These are phyloP conservation scores for Harpagifer antarcticus DNA, from an alignment of 2,797 vertebrate species.

Conservation along the genomic window DNA sequence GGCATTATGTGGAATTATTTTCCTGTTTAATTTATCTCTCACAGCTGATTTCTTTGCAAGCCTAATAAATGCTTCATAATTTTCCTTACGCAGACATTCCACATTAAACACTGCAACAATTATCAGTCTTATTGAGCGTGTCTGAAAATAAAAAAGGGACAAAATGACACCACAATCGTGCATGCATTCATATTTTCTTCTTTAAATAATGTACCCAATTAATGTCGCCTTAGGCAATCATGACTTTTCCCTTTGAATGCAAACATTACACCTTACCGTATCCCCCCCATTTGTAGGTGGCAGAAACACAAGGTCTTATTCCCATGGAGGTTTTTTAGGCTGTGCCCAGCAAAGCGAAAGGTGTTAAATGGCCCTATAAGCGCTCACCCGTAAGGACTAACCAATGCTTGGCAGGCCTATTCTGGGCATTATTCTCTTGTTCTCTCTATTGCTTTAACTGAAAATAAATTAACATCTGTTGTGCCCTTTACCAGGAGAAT, in stretches of 20 bases:
- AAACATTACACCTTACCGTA: not conserved
- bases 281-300: not conserved
- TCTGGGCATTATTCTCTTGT: not conserved
- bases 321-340: not conserved
- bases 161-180: not conserved
- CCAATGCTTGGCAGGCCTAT: not conserved
- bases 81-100: slow-evolving; percentile 29
- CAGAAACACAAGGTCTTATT: not conserved
- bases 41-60: slow-evolving; percentile 34
- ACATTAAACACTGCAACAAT: slow-evolving; percentile 28
- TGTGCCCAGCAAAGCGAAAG: not conserved
- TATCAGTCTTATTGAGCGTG: slow-evolving; percentile 12
- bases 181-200: not conserved
- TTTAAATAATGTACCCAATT: not conserved
- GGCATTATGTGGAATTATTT: slow-evolving; percentile 13
- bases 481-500: not conserved
- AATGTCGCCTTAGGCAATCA: not conserved
- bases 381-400: not conserved
- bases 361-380: not conserved
- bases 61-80: slow-evolving; percentile 33
- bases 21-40: slow-evolving; percentile 11
- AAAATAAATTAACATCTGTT: not conserved
- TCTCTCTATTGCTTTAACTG: not conserved
- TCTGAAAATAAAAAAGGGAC: slow-evolving; percentile 5
- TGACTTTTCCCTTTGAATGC: not conserved